Evolutionary conservation across 2,113 vertebrate genomes (phyloP).

Genomic region (Trichechus manatus): DNA sequence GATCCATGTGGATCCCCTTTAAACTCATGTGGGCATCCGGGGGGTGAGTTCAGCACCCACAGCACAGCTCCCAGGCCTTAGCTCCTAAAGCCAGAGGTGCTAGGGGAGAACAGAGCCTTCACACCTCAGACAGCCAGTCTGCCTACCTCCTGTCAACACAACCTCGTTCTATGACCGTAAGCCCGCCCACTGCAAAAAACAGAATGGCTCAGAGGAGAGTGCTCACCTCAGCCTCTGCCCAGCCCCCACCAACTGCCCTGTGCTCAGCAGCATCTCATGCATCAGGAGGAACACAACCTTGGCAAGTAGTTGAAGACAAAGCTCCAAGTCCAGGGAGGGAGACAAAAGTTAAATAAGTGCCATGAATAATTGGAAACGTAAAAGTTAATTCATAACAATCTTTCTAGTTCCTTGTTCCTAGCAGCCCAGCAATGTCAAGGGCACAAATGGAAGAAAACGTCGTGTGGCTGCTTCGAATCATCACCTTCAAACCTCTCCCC

Average conservation of each 20-base stretch:
- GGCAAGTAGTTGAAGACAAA: not conserved
- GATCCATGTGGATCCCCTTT: not conserved
- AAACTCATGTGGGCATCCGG: not conserved
- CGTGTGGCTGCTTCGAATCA: constrained; percentile 10
- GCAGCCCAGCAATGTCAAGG: constrained; percentile 37
- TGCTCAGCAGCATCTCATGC: not conserved
- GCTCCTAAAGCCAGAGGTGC: not conserved
- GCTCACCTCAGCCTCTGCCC: no score
- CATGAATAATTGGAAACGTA: not conserved
- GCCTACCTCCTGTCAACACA: not conserved
- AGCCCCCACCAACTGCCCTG: no score
- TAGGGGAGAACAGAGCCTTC: not conserved
- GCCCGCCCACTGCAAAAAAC: not conserved
- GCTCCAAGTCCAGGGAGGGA: not conserved
- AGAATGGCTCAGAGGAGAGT: not conserved
- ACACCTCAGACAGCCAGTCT: not conserved
- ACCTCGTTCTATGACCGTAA: not conserved
- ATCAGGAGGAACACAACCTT: not conserved
- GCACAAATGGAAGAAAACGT: constrained; percentile 54
- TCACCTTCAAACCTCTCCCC: constrained; percentile 47
- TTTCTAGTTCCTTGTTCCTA: not conserved
- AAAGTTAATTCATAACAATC: not conserved
- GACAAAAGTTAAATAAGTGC: not conserved
- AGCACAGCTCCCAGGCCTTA: not conserved
- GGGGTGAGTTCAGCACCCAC: no score